These are phyloP conservation scores for Nezara viridula DNA, from an alignment of 2,888 invertebrate genomes.

Conservation along the genomic window DNA sequence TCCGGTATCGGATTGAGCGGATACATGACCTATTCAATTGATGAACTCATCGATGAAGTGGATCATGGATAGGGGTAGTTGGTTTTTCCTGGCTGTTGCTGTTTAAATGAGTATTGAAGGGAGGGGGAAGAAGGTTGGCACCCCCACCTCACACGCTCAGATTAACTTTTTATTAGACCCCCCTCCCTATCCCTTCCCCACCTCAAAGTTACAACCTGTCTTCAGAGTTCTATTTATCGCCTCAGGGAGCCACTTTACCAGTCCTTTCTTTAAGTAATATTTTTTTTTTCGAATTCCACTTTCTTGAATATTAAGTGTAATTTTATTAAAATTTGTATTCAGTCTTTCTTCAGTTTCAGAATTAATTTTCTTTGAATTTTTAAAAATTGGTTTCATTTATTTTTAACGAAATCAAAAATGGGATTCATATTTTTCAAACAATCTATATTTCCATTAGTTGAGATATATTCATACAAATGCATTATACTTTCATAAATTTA, in stretches of 20 bases:
- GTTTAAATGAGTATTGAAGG: neutral
- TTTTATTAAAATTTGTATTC: too few relatives aligned
- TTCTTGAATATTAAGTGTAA: neutral
- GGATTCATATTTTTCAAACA: too few relatives aligned
- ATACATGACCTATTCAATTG: neutral
- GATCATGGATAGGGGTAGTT: neutral
- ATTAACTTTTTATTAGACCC: slow-evolving; percentile 36
- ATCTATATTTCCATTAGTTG: too few relatives aligned
- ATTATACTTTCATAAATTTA: too few relatives aligned
- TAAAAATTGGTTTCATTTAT: too few relatives aligned
- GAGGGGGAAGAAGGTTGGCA: neutral
- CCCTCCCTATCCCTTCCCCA: slow-evolving; percentile 9
- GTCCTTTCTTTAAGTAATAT: neutral
- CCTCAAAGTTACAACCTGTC: slow-evolving; percentile 32
- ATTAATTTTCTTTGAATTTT: too few relatives aligned
- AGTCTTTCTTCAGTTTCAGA: too few relatives aligned
- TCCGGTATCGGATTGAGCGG: neutral
- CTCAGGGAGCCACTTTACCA: neutral
- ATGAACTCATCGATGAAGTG: neutral
- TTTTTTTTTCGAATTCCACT: neutral
- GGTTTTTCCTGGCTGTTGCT: slow-evolving; percentile 33
- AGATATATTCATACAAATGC: too few relatives aligned
- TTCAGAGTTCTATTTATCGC: neutral
- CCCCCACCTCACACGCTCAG: slow-evolving; percentile 27
- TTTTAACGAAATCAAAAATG: too few relatives aligned